phyloP scores from a whole-genome alignment of 2,888 invertebrate species.

The Nowickia ferox region DNA sequence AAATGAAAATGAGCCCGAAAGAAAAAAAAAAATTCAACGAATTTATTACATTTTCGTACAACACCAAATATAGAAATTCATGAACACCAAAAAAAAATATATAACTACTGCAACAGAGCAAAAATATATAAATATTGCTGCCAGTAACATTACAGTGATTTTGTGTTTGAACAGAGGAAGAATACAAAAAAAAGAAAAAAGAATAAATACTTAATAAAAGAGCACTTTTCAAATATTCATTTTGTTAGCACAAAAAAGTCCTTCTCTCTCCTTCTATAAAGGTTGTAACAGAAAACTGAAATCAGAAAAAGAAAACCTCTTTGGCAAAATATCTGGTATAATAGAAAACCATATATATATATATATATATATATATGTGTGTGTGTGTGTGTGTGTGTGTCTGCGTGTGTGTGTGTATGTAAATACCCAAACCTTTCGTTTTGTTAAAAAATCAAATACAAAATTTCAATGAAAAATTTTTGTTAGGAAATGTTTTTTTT shows the following conservation, averaged over 20 bases:
- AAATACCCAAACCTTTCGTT: slow-evolving; percentile 34
- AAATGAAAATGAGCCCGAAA: not conserved
- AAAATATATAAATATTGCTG: slow-evolving; percentile 72
- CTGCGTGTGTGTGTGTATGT: not conserved
- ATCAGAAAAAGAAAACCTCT: slow-evolving; percentile 42
- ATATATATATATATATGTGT: too few species aligned
- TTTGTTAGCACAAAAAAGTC: slow-evolving; percentile 8
- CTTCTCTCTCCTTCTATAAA: slow-evolving; percentile 31
- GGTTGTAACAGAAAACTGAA: slow-evolving; percentile 11
- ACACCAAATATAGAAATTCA: slow-evolving; percentile 51
- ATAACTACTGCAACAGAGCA: slow-evolving; percentile 1
- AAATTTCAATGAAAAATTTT: slow-evolving; percentile 45
- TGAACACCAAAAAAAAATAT: slow-evolving; percentile 32
- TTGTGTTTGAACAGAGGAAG: slow-evolving; percentile 75
- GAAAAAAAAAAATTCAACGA: slow-evolving; percentile 31
- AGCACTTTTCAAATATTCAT: slow-evolving; percentile 54
- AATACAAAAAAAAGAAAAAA: slow-evolving; percentile 24
- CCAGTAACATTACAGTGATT: slow-evolving; percentile 80
- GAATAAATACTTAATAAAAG: slow-evolving; percentile 73
- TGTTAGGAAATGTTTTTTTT: not conserved
- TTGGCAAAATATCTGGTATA: slow-evolving; percentile 19
- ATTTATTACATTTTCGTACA: slow-evolving; percentile 62
- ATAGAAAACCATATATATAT: slow-evolving; percentile 18
- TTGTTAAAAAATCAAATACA: slow-evolving; percentile 41
- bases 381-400: not conserved